Base-by-base conservation (phyloP, 2,888 invertebrate species). In the Frankliniella fusca region DNA sequence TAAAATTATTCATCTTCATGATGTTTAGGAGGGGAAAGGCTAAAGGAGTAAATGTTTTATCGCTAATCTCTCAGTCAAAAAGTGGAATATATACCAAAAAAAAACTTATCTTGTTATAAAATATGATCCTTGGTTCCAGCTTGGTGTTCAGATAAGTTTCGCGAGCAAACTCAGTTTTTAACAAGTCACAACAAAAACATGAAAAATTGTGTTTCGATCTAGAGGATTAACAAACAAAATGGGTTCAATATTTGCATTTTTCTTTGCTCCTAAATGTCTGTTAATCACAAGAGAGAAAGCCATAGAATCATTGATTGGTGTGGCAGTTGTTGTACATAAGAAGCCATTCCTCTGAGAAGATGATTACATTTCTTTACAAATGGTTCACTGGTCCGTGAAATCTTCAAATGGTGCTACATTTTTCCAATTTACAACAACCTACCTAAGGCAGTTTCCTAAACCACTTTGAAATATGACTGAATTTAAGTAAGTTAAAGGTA, bases 51-150 rank as follows among this genome's bases (percentile, higher is more conserved):
- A 70, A 23, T 20, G 20, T 70, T 23, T 9, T 23, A 23, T 70
- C 70, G n/a, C n/a, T n/a, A n/a, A 23, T 23, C 70, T 70, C 70
- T 70, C 70, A 70, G 70, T 70, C 70, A 70, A n/a, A 70, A 70
- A 70, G n/a, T 70, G n/a, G 70, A 70, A 70, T 70, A 65, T 23
- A 54, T 23, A 9, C n/a, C 23, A 20, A 23, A 23, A 70, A 70
- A n/a, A 23, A 23, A 70, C 11, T 2, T 23, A n/a, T 27, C n/a
- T 70, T n/a, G n/a, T 70, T 70, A 23, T 23, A 70, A 23, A 70
- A 23, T 70, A 23, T 23, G 23, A 70, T 70, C 70, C 70, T 23
- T 70, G 70, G 70, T 70, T 70, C 70, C 70, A 20, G 11, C 23
- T 70, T 70, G 70, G 9, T 2, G 70, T 23, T 23, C 70, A 70